Conservation (phyloP, 2,113 vertebrate species). For the Macrotus californicus region DNA sequence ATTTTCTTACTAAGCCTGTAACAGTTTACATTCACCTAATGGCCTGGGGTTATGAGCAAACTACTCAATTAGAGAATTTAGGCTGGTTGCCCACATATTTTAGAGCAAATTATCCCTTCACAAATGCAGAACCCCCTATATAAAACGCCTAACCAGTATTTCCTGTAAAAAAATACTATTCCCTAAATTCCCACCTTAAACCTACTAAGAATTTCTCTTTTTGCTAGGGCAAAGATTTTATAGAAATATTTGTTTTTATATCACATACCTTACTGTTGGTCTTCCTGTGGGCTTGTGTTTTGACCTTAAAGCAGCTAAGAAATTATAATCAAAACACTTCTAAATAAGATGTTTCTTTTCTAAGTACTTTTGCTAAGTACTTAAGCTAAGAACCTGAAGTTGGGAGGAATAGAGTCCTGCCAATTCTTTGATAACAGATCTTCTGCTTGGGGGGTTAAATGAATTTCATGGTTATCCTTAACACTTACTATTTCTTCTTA, state of each 20-base stretch:
- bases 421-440: conserved; percentile 69
- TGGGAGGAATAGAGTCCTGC: conserved; percentile 52
- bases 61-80: conserved; percentile 87
- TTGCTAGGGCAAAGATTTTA: conserved; percentile 73
- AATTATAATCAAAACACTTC: conserved; percentile 60
- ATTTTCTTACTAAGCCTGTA: conserved; percentile 84
- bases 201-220: conserved; percentile 78
- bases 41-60: conserved; percentile 85
- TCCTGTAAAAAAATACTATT: conserved; percentile 81
- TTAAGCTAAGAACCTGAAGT: conserved; percentile 43
- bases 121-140: conserved; percentile 82
- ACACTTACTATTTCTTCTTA: conserved; percentile 74
- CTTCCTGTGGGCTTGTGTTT: conserved; percentile 73
- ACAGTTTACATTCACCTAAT: conserved; percentile 87
- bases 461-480: conserved; percentile 74
- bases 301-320: conserved; percentile 69
- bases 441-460: conserved; percentile 70
- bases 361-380: conserved; percentile 56
- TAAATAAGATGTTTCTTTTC: conserved; percentile 61
- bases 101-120: conserved; percentile 85
- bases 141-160: conserved; percentile 83
- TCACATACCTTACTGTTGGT: conserved; percentile 72
- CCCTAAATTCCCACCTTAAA: conserved; percentile 82
- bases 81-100: conserved; percentile 86
- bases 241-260: conserved; percentile 79